These are phyloP conservation scores for Thumatha senex DNA, from an alignment of 2,888 invertebrate genomes.

Conservation along the genomic window DNA sequence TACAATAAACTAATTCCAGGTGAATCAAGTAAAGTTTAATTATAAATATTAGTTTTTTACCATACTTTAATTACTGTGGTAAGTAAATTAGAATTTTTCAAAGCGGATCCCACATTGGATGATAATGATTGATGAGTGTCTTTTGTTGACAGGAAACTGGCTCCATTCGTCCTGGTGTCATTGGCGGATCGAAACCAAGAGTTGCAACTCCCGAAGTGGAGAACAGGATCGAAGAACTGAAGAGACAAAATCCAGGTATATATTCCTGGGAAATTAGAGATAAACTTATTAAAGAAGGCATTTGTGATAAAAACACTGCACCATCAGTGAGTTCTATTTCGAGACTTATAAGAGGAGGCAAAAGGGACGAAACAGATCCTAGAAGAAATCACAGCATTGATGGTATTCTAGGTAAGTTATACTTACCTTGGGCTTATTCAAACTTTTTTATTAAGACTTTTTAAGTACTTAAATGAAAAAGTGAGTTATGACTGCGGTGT, in stretches of 20 bases:
- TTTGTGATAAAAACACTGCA: slow-evolving; percentile 94
- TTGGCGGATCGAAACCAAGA: slow-evolving; percentile 96
- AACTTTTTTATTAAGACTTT: slow-evolving; percentile 25
- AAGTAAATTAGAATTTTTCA: slow-evolving; percentile 7
- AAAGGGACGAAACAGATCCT: slow-evolving; percentile 90
- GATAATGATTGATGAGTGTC: background rate
- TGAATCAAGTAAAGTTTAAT: slow-evolving; percentile 7
- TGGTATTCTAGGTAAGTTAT: slow-evolving; percentile 92
- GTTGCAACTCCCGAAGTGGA: slow-evolving; percentile 98
- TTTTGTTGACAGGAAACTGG: slow-evolving; percentile 90
- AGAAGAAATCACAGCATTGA: slow-evolving; percentile 96
- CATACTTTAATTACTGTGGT: background rate
- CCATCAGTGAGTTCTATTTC: slow-evolving; percentile 98
- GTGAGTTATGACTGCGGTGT: slow-evolving; percentile 16
- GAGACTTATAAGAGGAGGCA: slow-evolving; percentile 92
- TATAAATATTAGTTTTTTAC: slow-evolving; percentile 6
- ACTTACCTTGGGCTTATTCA: slow-evolving; percentile 70
- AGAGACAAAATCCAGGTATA: slow-evolving; percentile 95
- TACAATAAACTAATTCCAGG: slow-evolving; percentile 9
- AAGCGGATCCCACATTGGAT: no score
- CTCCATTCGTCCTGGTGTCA: slow-evolving; percentile 96
- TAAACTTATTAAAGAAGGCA: slow-evolving; percentile 92
- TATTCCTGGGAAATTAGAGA: slow-evolving; percentile 98
- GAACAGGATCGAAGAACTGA: slow-evolving; percentile 94
- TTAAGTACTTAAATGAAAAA: slow-evolving; percentile 16